Base-by-base conservation (phyloP, 92 coral and sea anemone genomes). In the Nematostella vectensis region DNA sequence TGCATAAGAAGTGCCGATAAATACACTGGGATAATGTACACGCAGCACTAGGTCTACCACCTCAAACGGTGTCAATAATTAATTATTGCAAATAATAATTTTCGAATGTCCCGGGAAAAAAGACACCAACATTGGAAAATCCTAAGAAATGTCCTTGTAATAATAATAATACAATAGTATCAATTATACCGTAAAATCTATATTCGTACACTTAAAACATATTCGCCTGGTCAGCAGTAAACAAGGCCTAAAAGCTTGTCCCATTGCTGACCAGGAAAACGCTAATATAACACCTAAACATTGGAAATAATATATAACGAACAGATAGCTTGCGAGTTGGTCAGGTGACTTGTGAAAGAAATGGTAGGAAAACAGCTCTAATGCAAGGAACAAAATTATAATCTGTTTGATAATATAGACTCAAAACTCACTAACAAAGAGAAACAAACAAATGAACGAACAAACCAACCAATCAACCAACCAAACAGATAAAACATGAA, bases 91-190 rank as follows among this genome's bases (percentile, higher is more conserved):
- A 85, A 59, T 68, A 70, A 80, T 82, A 80, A 59, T 70, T 68
- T 82, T 57, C 44, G 58, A 68, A 57, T 55, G 64, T 68, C 65
- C 65, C 65, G 75, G 66, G 71, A 69, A 75, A 71, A 77, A 68
- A 84, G 80, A 78, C 59, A 69, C 75, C 68, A 85, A 83, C 77
- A 85, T 85, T 85, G 74, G 68, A 79, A 80, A 70, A 79, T 77
- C 95, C 95, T 85, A 85, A 85, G 83, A 80, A 85, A 85, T 80
- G 78, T 85, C 83, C 95, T 85, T 74, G 79, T n/a, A n/a, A n/a
- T n/a, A n/a, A n/a, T n/a, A 80, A 80, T 85, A 85, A 85, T 80
- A 83, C 53, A 66, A 66, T 80, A 75, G 72, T 80, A 45, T 74
- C 70, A 71, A 85, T 85, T 80, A 79, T 84, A 70, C 86, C 83